Percentiles rank a stretch among this genome's conserved stretches.
These are phyloP conservation scores for Globia sparganii DNA, from an alignment of 2,888 invertebrate genomes.

Conservation along the genomic window DNA sequence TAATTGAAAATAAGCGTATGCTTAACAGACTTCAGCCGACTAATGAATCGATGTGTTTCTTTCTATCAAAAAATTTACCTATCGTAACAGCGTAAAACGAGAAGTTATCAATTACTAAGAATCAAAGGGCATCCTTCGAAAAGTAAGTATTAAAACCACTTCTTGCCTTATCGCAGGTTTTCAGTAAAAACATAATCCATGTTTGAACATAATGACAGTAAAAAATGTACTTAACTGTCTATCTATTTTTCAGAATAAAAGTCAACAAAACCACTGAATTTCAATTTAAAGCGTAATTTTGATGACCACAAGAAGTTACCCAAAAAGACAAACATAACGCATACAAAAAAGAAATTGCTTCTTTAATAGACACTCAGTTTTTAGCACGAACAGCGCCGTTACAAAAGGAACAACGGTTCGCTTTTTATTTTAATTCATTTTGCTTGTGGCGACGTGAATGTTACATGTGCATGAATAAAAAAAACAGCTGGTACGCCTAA, in stretches of 20 bases:
- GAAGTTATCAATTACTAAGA: background rate
- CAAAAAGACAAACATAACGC: conserved; percentile 62
- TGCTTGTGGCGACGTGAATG: conserved; percentile 47
- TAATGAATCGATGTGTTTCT: background rate
- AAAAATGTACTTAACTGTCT: too few relatives aligned
- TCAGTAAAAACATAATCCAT: conserved; percentile 17
- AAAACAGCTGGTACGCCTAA: conserved; percentile 32
- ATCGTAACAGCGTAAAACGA: background rate
- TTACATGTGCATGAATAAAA: conserved; percentile 50
- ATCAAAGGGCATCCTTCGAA: background rate
- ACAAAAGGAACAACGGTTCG: conserved; percentile 60
- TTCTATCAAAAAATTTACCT: background rate
- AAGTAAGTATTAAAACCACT: background rate
- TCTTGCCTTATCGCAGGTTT: background rate
- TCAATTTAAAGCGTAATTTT: conserved; percentile 72
- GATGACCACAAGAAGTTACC: conserved; percentile 67
- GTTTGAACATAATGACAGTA: conserved; percentile 14
- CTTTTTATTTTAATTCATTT: conserved; percentile 65
- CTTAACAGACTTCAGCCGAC: background rate
- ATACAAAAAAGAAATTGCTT: conserved; percentile 72
- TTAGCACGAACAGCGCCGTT: conserved; percentile 63
- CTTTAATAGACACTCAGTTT: conserved; percentile 62
- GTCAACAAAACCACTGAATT: conserved; percentile 69
- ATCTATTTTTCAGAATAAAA: conserved; percentile 59
- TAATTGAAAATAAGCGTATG: conserved; percentile 7